Evolutionary conservation across 2,113 vertebrate genomes (phyloP), one percentile per base, ranked within the genome.

Genomic region (Pachyramphus minor): DNA sequence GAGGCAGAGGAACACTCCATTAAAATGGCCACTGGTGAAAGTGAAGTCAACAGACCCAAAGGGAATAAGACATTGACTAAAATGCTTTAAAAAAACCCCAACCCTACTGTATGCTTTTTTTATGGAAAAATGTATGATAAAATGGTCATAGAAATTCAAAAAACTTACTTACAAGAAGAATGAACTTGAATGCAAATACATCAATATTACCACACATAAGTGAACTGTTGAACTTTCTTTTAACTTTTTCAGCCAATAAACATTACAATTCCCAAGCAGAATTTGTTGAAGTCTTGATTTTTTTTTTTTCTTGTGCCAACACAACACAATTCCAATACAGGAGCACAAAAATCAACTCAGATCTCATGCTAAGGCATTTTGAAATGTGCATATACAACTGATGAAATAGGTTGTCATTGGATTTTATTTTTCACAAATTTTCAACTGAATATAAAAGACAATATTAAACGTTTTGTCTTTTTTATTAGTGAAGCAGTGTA

Each of bases 21-120:
- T 63, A 87, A 72, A 96, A 94, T 37, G 88, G 28, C 52, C 69
- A 47, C 53, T 39, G 68, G 44, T 44, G 72, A 35, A 63, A 84
- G 5, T 42, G 28, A 88, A 82, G 55, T 37, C 58, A 90, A 79
- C 45, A 76, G n/a, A 72, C 22, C 5, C 45, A 93, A 87, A 87
- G 31, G n/a, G 84, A 92, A 85, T 15, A 60, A 41, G 60, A 83
- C 45, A 66, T 6, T 39, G n/a, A 52, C 25, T 35, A 72, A 8
- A 79, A 45, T 49, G 74, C 25, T 49, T 75, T 8, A 5, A 39
- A 35, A 69, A 81, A 89, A 77, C 39, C 50, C 50, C 39, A 67
- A 31, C 68, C 30, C 59, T 96, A 94, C 92, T 81, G 75, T 92
- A 97, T 92, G 92, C 92, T 97, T 95, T 50, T 37, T 37, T 11